These are phyloP conservation scores for human (Homo sapiens) DNA, from an alignment of 2,113 vertebrate species.

Conservation along the genomic window DNA sequence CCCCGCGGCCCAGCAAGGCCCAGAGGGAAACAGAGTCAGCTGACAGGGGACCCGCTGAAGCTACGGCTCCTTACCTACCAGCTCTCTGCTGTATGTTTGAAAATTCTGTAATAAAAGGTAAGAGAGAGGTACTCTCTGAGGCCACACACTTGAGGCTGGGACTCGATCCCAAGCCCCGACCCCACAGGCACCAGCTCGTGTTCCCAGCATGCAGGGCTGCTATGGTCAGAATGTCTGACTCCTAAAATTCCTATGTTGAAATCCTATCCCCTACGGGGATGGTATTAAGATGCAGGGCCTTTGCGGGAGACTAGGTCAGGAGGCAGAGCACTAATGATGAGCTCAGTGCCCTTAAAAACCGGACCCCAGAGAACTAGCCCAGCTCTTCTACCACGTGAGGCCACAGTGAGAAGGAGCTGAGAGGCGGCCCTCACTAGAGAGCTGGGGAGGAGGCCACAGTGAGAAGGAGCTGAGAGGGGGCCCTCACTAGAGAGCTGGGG, in stretches of 20 bases:
- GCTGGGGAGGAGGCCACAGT: background rate
- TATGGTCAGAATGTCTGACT: background rate
- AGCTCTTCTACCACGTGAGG: background rate
- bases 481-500: no score
- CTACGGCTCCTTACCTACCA: no score
- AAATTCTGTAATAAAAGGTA: background rate
- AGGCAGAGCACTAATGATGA: background rate
- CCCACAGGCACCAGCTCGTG: background rate
- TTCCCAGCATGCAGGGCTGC: background rate
- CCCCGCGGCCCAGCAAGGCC: background rate
- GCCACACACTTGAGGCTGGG: background rate
- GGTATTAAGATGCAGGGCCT: background rate
- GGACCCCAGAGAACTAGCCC: background rate
- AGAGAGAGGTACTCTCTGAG: background rate
- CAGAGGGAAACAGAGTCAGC: background rate
- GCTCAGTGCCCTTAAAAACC: background rate
- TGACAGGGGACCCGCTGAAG: accelerated
- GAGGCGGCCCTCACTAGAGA: background rate
- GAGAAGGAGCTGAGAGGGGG: no score
- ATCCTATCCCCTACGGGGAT: background rate
- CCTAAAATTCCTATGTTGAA: background rate
- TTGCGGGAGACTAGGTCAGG: background rate
- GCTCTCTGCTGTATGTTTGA: background rate
- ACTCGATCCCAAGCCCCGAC: no score
- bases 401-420: no score